Conservation (phyloP, 2,113 vertebrate genomes). For the Indicator indicator region DNA sequence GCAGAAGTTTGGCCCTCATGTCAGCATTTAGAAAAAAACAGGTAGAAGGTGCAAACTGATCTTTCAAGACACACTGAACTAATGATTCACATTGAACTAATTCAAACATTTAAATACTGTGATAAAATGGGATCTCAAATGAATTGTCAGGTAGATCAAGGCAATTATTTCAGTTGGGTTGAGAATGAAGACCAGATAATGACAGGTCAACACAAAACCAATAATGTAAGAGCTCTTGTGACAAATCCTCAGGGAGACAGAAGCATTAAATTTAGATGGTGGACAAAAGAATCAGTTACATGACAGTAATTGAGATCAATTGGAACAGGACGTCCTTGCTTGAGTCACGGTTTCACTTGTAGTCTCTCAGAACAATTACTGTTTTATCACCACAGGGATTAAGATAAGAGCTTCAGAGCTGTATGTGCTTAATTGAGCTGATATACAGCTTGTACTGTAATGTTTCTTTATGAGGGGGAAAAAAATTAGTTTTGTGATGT, state of each 20-base stretch:
- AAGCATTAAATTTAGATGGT: constrained; percentile 69
- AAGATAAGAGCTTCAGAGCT: constrained; percentile 61
- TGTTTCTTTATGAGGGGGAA: neutral
- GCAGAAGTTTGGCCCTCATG: neutral
- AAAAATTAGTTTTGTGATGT: neutral
- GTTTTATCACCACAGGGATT: constrained; percentile 59
- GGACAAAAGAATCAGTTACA: constrained; percentile 71
- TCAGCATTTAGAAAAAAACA: neutral
- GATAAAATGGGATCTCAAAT: neutral
- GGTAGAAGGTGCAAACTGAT: neutral
- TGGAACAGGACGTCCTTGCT: constrained; percentile 40
- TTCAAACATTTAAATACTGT: neutral
- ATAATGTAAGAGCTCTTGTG: neutral
- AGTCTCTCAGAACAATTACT: constrained; percentile 67
- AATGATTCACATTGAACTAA: neutral
- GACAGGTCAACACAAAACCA: constrained; percentile 34
- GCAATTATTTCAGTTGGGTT: constrained; percentile 37
- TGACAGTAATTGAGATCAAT: constrained; percentile 74
- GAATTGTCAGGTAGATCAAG: constrained; percentile 10
- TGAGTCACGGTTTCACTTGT: constrained; percentile 50
- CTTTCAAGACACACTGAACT: neutral
- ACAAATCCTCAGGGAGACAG: constrained; percentile 57
- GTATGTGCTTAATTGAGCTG: constrained; percentile 31
- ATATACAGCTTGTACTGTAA: neutral
- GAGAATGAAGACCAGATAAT: neutral